phyloP scores from a whole-genome alignment of 2,113 vertebrate species.

The Otus sunia region DNA sequence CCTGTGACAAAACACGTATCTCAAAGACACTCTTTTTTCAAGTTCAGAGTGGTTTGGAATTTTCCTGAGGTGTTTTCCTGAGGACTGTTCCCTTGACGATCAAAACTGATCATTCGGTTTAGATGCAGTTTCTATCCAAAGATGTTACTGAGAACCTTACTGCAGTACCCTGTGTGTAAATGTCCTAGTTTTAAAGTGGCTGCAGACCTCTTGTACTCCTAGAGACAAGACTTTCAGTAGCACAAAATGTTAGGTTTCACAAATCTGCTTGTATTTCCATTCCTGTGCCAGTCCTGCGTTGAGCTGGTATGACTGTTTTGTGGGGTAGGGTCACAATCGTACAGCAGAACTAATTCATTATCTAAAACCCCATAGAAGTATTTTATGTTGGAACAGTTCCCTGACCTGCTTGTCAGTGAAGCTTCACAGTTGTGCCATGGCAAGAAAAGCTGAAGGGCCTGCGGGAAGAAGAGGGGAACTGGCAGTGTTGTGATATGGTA shows the following conservation, averaged over 20 bases:
- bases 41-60: not conserved
- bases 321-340: not conserved
- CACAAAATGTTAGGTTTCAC: not conserved
- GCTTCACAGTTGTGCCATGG: not conserved
- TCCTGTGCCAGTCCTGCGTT: not conserved
- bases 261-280: not conserved
- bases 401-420: not conserved
- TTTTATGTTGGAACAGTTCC: not conserved
- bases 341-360: not conserved
- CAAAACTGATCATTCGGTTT: not conserved
- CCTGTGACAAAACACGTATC: not conserved
- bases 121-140: not conserved
- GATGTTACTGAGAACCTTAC: not conserved
- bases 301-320: not conserved
- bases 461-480: not conserved
- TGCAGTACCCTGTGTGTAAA: not conserved
- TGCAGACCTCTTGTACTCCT: not conserved
- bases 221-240: not conserved
- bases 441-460: not conserved
- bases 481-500: not conserved
- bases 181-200: not conserved
- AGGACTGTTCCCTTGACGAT: not conserved
- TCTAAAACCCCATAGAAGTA: not conserved
- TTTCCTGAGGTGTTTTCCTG: not conserved
- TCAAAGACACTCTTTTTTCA: not conserved